These are phyloP conservation scores for Agrotis clavis DNA, from an alignment of 2,888 invertebrate species.

Conservation along the genomic window DNA sequence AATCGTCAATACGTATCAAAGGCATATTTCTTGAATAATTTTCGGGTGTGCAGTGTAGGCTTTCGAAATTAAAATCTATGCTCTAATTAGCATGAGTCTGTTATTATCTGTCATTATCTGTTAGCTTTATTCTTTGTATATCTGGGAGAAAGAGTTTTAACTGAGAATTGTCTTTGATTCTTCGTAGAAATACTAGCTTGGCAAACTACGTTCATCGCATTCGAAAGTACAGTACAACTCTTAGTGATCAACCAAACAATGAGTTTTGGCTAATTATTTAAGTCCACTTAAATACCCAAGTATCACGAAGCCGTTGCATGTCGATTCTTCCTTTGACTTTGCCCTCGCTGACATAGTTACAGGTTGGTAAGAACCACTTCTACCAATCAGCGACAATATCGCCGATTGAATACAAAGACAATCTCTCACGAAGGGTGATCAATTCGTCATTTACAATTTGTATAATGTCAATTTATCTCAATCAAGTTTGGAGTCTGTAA, in stretches of 20 bases:
- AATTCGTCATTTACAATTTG: constrained; percentile 90
- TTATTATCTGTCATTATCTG: too few relatives aligned
- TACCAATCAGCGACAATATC: constrained; percentile 79
- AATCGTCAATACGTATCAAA: background rate
- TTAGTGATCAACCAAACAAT: background rate
- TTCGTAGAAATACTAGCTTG: too few relatives aligned
- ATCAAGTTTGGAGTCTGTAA: constrained; percentile 70
- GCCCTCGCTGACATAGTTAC: constrained; percentile 57
- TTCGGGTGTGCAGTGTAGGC: too few relatives aligned
- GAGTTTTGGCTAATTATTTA: constrained; percentile 9
- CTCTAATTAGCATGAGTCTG: too few relatives aligned
- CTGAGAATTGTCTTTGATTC: too few relatives aligned
- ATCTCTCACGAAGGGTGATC: constrained; percentile 82
- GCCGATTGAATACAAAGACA: constrained; percentile 73
- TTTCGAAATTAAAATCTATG: too few relatives aligned
- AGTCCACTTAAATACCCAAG: background rate
- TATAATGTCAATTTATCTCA: constrained; percentile 89
- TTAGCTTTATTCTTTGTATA: too few relatives aligned
- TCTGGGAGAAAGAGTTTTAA: too few relatives aligned
- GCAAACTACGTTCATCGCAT: background rate
- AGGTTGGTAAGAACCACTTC: constrained; percentile 71
- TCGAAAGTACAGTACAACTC: background rate
- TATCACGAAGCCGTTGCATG: constrained; percentile 41
- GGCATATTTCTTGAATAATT: too few relatives aligned
- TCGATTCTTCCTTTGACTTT: constrained; percentile 59